Evolutionary conservation across 2,113 vertebrate genomes (phyloP).

Genomic region (Mesitornis unicolor): DNA sequence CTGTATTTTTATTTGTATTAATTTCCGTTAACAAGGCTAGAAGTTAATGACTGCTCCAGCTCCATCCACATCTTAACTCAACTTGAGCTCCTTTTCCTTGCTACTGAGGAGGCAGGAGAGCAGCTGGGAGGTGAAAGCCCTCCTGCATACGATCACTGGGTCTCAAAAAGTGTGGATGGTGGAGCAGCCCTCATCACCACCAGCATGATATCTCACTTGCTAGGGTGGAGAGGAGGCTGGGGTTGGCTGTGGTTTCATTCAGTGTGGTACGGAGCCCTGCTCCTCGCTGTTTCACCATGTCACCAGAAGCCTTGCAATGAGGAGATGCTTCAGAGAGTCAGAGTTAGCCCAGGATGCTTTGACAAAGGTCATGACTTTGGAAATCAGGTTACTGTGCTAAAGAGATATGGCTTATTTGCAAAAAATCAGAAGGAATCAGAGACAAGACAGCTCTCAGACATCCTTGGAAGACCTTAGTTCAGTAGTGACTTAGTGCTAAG

Average conservation of each 20-base stretch:
- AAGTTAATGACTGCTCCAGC: neutral
- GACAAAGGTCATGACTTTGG: neutral
- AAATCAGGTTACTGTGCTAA: neutral
- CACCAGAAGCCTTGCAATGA: accelerated
- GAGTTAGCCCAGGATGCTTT: neutral
- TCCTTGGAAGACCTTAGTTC: neutral
- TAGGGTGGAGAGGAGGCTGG: neutral
- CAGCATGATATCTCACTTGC: accelerated
- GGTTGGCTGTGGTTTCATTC: neutral
- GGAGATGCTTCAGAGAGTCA: neutral
- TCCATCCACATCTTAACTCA: neutral
- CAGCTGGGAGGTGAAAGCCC: neutral
- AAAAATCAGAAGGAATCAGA: neutral
- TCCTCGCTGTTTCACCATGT: neutral
- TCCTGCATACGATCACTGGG: neutral
- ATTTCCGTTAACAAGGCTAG: neutral
- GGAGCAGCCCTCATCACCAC: neutral
- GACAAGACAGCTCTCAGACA: neutral
- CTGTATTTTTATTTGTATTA: neutral
- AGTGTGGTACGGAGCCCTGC: neutral
- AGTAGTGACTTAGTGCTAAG: neutral
- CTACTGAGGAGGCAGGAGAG: neutral
- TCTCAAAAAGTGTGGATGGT: accelerated
- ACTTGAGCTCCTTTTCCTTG: neutral
- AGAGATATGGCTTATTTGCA: neutral